Percentiles rank a stretch among this genome's conserved stretches.
Conservation (phyloP, 2,113 vertebrate genomes). For the Otis tarda region DNA sequence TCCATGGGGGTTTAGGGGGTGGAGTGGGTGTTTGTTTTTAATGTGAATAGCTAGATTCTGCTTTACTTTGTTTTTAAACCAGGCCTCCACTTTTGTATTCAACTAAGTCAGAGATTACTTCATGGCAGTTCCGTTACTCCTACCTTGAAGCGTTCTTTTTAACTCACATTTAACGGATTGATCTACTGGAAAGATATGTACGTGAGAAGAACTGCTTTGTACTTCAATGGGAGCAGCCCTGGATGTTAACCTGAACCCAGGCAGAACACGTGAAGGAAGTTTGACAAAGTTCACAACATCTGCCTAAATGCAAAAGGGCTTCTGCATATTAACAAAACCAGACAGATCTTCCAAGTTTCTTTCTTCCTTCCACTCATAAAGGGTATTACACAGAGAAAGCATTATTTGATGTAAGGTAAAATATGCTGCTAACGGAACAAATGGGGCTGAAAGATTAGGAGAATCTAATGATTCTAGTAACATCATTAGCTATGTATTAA, state of each 20-base stretch:
- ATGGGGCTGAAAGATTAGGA: not conserved
- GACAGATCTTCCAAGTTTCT: not conserved
- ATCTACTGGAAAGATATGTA: not conserved
- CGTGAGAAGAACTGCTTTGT: not conserved
- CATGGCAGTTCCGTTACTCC: not conserved
- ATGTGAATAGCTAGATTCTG: not conserved
- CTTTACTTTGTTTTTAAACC: not conserved
- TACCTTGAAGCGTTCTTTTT: not conserved
- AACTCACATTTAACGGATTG: not conserved
- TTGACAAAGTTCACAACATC: not conserved
- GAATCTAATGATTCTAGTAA: not conserved
- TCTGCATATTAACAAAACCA: not conserved
- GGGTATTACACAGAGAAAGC: not conserved
- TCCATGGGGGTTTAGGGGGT: not conserved
- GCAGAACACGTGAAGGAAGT: not conserved
- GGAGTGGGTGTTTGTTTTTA: not conserved
- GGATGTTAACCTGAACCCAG: not conserved
- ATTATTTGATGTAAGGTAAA: not conserved
- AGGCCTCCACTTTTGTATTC: not conserved
- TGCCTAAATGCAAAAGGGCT: not conserved
- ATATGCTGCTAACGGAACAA: not conserved
- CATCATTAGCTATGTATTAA: not conserved
- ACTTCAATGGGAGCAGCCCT: not conserved
- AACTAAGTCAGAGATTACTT: not conserved
- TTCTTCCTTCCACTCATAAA: not conserved